Percentiles rank a stretch among this genome's conserved stretches.
Evolutionary conservation across 2,888 invertebrate species (phyloP).

Genomic region (Tetanocera ferruginea): DNA sequence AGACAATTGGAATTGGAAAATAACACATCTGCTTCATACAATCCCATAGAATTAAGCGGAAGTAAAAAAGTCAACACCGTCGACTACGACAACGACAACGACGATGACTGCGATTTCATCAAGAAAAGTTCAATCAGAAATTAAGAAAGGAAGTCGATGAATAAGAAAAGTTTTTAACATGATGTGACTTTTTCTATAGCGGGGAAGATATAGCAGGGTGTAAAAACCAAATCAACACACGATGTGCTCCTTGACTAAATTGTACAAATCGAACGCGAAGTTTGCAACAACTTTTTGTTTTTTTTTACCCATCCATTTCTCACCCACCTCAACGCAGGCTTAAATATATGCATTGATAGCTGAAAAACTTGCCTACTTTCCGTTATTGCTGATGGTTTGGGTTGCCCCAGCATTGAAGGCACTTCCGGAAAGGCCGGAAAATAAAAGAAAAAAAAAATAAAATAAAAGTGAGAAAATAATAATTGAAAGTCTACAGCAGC

Average conservation of each 20-base stretch:
- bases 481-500: constrained; percentile 41
- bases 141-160: constrained; percentile 34
- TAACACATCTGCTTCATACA: constrained; percentile 21
- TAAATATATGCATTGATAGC: background rate
- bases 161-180: constrained; percentile 14
- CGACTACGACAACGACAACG: background rate
- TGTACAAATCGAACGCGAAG: constrained; percentile 13
- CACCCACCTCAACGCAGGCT: background rate
- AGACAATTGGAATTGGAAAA: constrained; percentile 21
- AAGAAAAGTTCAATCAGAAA: constrained; percentile 39
- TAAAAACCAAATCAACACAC: too few relatives aligned
- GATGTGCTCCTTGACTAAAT: background rate
- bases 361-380: too few relatives aligned
- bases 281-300: constrained; percentile 10
- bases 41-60: background rate
- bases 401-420: too few relatives aligned
- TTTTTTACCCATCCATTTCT: background rate
- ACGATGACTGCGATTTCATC: constrained; percentile 30
- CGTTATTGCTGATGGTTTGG: too few relatives aligned
- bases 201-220: background rate
- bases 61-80: background rate
- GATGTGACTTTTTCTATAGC: constrained; percentile 4
- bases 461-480: constrained; percentile 40
- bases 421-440: too few relatives aligned
- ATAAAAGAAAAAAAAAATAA: constrained; percentile 25